Evolutionary conservation across 53 echinoderm and acorn worm species (phyloP).

Genomic region (Temnopleurus reevesii): DNA sequence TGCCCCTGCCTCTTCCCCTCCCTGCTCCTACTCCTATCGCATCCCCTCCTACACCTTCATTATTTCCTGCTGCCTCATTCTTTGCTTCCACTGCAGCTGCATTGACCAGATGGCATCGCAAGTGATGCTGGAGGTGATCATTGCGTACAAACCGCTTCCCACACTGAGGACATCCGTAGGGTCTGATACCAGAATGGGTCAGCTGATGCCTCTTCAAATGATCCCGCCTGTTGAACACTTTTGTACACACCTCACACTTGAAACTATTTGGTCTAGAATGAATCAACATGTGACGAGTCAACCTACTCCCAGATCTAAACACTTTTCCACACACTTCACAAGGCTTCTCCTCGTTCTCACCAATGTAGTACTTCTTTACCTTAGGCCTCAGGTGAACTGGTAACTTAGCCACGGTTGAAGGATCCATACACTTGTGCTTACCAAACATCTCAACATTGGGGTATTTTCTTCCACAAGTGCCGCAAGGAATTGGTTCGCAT

Average conservation of each 20-base stretch:
- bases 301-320: conserved; percentile 44
- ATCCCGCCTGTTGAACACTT: conserved; percentile 44
- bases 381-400: conserved; percentile 19
- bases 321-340: conserved; percentile 56
- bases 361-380: conserved; percentile 26
- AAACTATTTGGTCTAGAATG: conserved; percentile 37
- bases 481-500: conserved; percentile 51
- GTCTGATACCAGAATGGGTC: conserved; percentile 49
- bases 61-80: not conserved
- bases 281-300: conserved; percentile 49
- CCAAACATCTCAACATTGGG: conserved; percentile 53
- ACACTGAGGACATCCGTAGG: conserved; percentile 53
- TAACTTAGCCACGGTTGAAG: not conserved
- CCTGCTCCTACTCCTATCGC: not conserved
- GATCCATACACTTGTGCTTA: conserved; percentile 50
- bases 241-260: conserved; percentile 53
- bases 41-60: not conserved
- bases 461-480: conserved; percentile 56
- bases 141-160: conserved; percentile 51
- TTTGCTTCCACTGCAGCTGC: not conserved
- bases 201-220: conserved; percentile 55
- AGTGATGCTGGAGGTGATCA: conserved; percentile 51
- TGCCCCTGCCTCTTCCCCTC: not conserved
- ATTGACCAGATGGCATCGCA: conserved; percentile 19
- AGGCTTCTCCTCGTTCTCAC: conserved; percentile 45